These are phyloP conservation scores for Drosophila elegans DNA, from an alignment of 1,140 invertebrate genomes.

Conservation along the genomic window DNA sequence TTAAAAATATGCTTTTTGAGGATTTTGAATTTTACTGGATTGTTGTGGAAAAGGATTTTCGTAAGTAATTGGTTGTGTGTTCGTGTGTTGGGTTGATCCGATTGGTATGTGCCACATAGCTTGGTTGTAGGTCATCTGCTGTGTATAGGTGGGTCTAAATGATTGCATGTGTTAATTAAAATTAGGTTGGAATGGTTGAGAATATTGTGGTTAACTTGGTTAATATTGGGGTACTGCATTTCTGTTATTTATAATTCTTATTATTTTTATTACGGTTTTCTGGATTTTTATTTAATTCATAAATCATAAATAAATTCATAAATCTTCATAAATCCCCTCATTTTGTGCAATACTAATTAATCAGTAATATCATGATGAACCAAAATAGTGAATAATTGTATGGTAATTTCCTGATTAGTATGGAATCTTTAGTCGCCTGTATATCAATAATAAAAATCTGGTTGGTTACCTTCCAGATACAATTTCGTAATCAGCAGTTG, in stretches of 20 bases:
- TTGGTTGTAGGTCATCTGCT: constrained; percentile 3
- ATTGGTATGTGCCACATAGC: not conserved
- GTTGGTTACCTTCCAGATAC: not conserved
- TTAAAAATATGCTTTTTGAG: no score
- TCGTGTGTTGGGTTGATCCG: not conserved
- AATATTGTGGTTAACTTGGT: constrained; percentile 10
- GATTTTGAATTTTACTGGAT: no score
- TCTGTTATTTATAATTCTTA: constrained; percentile 4
- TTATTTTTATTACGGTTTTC: not conserved
- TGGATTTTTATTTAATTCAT: no score
- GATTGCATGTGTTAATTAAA: constrained; percentile 6
- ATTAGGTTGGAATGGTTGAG: constrained; percentile 14
- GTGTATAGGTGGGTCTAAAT: not conserved
- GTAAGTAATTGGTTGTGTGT: not conserved
- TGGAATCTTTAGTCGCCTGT: constrained; percentile 4
- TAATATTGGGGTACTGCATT: constrained; percentile 6
- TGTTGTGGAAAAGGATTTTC: not conserved
- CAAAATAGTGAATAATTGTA: constrained; percentile 3
- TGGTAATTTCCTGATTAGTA: constrained; percentile 12
- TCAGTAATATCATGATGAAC: constrained; percentile 11
- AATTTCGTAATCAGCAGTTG: not conserved
- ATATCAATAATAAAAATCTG: constrained; percentile 8
- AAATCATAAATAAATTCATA: no score
- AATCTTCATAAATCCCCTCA: not conserved
- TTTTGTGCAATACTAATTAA: constrained; percentile 14